phyloP scores from a whole-genome alignment of 2,797 vertebrate species.

The Todus mexicanus region DNA sequence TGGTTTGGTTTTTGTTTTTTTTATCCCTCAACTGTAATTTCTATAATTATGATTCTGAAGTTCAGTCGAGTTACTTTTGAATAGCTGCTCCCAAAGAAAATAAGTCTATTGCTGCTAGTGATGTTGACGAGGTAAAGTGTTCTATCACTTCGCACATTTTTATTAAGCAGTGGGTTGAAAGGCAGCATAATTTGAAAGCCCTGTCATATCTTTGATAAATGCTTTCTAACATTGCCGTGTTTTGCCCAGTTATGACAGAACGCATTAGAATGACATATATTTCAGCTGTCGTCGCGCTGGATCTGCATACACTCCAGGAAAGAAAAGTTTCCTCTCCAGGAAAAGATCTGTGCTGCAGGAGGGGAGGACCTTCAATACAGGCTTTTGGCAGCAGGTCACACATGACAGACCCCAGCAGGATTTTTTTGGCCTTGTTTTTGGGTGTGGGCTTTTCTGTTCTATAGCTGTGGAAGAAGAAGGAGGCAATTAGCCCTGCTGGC shows the following conservation, averaged over 20 bases:
- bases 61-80: neutral
- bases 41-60: neutral
- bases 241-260: constrained; percentile 58
- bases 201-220: constrained; percentile 37
- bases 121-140: constrained; percentile 5
- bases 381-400: neutral
- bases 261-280: constrained; percentile 22
- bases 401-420: neutral
- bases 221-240: constrained; percentile 21
- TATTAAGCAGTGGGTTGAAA: constrained; percentile 52
- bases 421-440: neutral
- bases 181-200: constrained; percentile 44
- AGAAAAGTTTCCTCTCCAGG: neutral
- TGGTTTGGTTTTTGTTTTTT: neutral
- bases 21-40: neutral
- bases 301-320: neutral
- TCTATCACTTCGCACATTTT: constrained; percentile 18
- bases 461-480: neutral
- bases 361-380: neutral
- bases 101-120: neutral
- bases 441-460: neutral
- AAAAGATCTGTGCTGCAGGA: neutral
- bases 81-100: neutral
- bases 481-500: neutral
- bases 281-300: neutral